Evolutionary conservation across 1,140 invertebrate species (phyloP), one percentile per base, ranked within the genome.

Genomic region (Mizuhopecten yessoensis): DNA sequence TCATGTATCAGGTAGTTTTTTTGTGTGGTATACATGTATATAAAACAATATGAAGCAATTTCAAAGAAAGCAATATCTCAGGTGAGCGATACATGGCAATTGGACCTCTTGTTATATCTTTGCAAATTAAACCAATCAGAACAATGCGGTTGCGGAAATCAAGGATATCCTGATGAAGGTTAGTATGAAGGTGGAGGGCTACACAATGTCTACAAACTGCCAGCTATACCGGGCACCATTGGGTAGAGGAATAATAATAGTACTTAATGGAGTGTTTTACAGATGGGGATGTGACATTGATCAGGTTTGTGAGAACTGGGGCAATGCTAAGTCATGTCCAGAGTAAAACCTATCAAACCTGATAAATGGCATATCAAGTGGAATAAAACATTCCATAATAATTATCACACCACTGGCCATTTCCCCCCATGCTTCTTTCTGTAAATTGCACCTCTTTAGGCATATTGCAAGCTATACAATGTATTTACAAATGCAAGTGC

Each of bases 171-270:
- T 75, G 9, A 29, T 75, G 57, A 75, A 75, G 57, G 57, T 75
- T 17, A 75, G 57, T 75, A 75, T 75, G n/a, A 75, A 29, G 57
- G 57, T 75, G 57, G 57, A 75, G 57, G 57, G 57, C 57, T 75
- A n/a, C 57, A 75, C n/a, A n/a, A 17, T n/a, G 3, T 75, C 57
- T 29, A 75, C 36, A 39, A 39, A n/a, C 57, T 29, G 57, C 57
- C 57, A 75, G n/a, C 23, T 75, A 29, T 75, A 29, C 57, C 17
- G 57, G 57, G 57, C 57, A 75, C 57, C 5, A 29, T 29, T 75
- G 23, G n/a, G 45, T 23, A 9, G 57, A n/a, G 5, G n/a, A n/a
- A n/a, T n/a, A n/a, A n/a, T n/a, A 75, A 45, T 7, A 45, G 36
- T 39, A 45, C 17, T 45, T 15, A 45, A 45, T 10, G 42, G 42